Percentiles rank a stretch among this genome's conserved stretches.
Conservation (phyloP, 1,140 invertebrate species). For the Papilio machaon region DNA sequence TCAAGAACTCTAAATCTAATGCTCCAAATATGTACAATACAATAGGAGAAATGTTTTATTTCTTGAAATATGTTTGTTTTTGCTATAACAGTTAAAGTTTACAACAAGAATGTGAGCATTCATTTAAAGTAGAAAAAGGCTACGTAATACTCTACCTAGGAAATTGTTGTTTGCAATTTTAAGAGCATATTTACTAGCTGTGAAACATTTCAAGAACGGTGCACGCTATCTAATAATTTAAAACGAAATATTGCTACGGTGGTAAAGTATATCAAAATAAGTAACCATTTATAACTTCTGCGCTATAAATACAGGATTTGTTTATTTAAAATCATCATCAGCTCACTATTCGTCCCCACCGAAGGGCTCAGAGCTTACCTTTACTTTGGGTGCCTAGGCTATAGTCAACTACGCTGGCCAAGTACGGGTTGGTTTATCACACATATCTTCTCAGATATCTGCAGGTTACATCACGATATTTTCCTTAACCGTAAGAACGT, state of each 20-base stretch:
- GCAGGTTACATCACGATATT: too few species aligned
- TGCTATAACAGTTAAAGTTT: neutral
- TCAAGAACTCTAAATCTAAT: too few species aligned
- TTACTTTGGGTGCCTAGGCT: too few species aligned
- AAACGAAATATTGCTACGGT: neutral
- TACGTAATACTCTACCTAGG: neutral
- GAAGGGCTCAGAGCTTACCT: too few species aligned
- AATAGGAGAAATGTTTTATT: neutral
- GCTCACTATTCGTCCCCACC: too few species aligned
- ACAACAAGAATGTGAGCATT: neutral
- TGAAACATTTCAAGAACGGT: constrained; percentile 11
- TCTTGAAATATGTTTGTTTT: neutral
- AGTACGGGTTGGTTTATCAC: too few species aligned
- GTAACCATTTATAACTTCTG: neutral
- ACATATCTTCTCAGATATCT: too few species aligned
- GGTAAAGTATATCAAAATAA: neutral
- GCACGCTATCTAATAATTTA: constrained; percentile 13
- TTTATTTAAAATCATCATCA: neutral
- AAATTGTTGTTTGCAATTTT: constrained; percentile 31
- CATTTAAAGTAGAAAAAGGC: neutral
- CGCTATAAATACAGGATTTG: neutral
- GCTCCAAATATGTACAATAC: too few species aligned
- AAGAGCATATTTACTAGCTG: constrained; percentile 14
- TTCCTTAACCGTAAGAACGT: too few species aligned
- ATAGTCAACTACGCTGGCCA: too few species aligned